Base-by-base conservation (phyloP, 1,140 invertebrate species). In the Pogonognathellus flavescens region DNA sequence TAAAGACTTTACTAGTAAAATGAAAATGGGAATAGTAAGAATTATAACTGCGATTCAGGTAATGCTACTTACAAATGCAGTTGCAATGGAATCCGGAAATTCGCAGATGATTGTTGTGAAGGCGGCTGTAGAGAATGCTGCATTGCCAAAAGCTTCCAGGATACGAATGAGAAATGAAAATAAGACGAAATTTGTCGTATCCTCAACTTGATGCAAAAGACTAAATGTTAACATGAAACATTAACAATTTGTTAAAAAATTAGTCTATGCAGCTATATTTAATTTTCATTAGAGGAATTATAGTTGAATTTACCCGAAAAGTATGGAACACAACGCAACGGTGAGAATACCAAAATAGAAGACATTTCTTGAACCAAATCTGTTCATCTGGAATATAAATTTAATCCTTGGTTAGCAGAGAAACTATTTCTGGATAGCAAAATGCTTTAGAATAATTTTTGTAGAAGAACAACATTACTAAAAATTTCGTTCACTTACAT, bases 91-190 rank as follows among this genome's bases (percentile, higher is more conserved):
- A 84, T 96, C 92, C 0, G 97, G 96, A 92, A 98, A 98, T 91
- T 97, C 95, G 90, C 95, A 95, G 13, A 97, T 97, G 66, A 98
- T 96, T 82, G 98, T 97, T 0, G 97, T 96, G 91, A 98, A 98
- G 88, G 95, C 95, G 0, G 97, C 96, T 5, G 97, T 98, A 1
- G 97, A 92, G 91, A 97, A 97, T 1, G 96, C 96, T 0, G 97
- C 96, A 89, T 55, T 57, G 0, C 80, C 84, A 14, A 85, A 91
- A 0, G 97, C 97, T 91, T 98, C 97, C 20, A 97, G 90, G 86
- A 97, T 96, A 86, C 97, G 92, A 84, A 97, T 95, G 1, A 94
- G 88, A 90, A 98, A 97, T 85, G 96, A 97, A 81, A 97, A 92
- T 9, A 94, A 93, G 87, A 98, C 96, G 90, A 98, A 99, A 0